Conservation (phyloP, 2,797 vertebrate species). For the Protosalanx chinensis region DNA sequence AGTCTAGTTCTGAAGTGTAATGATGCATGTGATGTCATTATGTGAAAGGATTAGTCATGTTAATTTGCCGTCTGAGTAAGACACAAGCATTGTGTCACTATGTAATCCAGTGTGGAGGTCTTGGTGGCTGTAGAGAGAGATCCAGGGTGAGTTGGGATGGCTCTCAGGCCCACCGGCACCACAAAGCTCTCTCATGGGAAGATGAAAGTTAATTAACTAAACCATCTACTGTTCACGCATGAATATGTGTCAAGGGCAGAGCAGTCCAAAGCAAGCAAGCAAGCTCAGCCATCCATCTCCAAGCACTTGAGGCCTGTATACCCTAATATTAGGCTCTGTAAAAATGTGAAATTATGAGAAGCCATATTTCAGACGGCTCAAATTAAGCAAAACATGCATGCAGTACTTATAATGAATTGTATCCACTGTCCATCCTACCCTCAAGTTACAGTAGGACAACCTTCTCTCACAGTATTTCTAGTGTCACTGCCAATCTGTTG, state of each 20-base stretch:
- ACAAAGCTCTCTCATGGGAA: slow-evolving; percentile 68
- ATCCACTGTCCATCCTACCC: slow-evolving; percentile 50
- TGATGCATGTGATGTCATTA: no score
- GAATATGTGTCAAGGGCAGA: slow-evolving; percentile 73
- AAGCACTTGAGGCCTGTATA: background rate
- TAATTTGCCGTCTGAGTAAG: no score
- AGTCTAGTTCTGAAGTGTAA: no score
- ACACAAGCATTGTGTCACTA: no score
- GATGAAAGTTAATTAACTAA: slow-evolving; percentile 78
- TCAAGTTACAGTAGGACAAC: slow-evolving; percentile 44
- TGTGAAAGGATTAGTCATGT: no score
- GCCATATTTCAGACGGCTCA: background rate
- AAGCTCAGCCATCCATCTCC: slow-evolving; percentile 3
- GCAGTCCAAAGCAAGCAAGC: slow-evolving; percentile 52
- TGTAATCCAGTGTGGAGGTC: background rate
- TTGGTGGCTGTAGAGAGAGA: slow-evolving; percentile 31
- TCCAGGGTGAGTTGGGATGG: slow-evolving; percentile 46
- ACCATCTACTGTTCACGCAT: slow-evolving; percentile 65
- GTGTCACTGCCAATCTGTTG: slow-evolving; percentile 73
- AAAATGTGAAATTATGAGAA: background rate
- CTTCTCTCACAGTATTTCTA: slow-evolving; percentile 59
- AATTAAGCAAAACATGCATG: background rate
- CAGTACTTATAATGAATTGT: background rate
- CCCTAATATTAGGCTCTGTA: no score
- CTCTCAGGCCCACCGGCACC: slow-evolving; percentile 65